A percentile compares a stretch with the other conserved stretches of the same genome.
These are phyloP conservation scores for Lontra canadensis DNA, from an alignment of 2,113 vertebrate genomes.

Conservation along the genomic window DNA sequence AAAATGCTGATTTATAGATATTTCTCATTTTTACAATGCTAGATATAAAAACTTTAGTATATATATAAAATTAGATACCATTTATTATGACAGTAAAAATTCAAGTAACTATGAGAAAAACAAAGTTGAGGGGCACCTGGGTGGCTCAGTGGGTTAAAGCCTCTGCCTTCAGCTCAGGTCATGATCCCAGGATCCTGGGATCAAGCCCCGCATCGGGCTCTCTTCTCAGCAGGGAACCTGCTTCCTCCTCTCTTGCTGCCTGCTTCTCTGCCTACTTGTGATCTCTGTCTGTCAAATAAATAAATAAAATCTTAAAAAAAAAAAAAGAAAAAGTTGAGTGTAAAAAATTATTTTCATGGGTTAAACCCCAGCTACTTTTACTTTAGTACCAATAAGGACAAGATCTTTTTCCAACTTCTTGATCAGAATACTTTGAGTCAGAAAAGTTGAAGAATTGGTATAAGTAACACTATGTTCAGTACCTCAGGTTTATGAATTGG, in stretches of 20 bases:
- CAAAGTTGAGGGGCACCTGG: not conserved
- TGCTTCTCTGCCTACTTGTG: no score
- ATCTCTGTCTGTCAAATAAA: no score
- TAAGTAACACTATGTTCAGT: not conserved
- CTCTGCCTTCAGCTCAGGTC: no score
- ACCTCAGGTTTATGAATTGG: not conserved
- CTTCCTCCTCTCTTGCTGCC: no score
- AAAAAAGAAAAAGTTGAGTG: not conserved
- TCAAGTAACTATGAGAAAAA: not conserved
- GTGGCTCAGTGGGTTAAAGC: no score
- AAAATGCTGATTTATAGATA: not conserved
- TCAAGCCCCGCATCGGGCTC: no score
- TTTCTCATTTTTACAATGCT: slow-evolving; percentile 6
- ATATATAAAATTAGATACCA: not conserved
- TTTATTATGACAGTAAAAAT: slow-evolving; percentile 32
- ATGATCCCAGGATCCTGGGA: no score
- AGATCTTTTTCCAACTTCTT: not conserved
- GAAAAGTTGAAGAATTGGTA: not conserved
- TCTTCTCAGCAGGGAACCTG: no score
- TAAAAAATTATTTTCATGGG: not conserved
- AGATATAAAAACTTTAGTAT: not conserved
- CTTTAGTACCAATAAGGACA: not conserved
- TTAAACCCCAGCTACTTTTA: slow-evolving; percentile 22
- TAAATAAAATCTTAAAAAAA: no score
- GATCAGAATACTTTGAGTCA: slow-evolving; percentile 17